phyloP scores from a whole-genome alignment of 2,888 invertebrate genomes.

The Thereva nobilitata region DNA sequence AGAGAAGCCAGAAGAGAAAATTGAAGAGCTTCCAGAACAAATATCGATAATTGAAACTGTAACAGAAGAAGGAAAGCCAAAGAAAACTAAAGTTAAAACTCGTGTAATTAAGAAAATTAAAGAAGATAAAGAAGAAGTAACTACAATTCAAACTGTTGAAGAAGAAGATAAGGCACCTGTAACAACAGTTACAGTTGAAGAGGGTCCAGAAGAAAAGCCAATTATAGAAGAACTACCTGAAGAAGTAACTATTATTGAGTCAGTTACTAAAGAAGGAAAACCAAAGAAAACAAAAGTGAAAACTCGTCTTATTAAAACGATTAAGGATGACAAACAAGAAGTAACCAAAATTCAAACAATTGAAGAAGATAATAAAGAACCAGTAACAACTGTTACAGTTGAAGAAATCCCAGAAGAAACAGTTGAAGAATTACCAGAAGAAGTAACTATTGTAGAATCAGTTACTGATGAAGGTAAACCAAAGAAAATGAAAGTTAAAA shows the following conservation, averaged over 20 bases:
- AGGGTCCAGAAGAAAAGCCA: slow-evolving; percentile 48
- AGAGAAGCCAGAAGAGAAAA: slow-evolving; percentile 47
- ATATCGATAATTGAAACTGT: slow-evolving; percentile 52
- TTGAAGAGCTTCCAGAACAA: slow-evolving; percentile 52
- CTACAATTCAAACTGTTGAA: slow-evolving; percentile 48
- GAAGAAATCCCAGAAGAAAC: slow-evolving; percentile 38
- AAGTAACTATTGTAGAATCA: slow-evolving; percentile 54
- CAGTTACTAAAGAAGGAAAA: slow-evolving; percentile 50
- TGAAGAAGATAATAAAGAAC: slow-evolving; percentile 59
- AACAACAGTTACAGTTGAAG: slow-evolving; percentile 42
- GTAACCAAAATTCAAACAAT: slow-evolving; percentile 59
- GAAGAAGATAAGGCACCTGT: slow-evolving; percentile 51
- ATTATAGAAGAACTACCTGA: slow-evolving; percentile 48
- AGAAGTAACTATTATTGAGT: slow-evolving; percentile 52
- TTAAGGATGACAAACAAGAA: slow-evolving; percentile 49
- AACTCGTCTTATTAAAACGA: slow-evolving; percentile 52
- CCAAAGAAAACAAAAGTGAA: slow-evolving; percentile 50
- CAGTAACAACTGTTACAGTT: slow-evolving; percentile 49
- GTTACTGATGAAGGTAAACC: slow-evolving; percentile 43
- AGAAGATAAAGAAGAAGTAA: slow-evolving; percentile 50
- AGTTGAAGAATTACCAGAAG: slow-evolving; percentile 43
- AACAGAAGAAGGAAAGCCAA: slow-evolving; percentile 44
- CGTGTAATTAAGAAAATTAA: slow-evolving; percentile 51
- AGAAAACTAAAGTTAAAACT: slow-evolving; percentile 51
- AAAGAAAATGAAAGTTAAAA: slow-evolving; percentile 49